Conservation (phyloP, 2,113 vertebrate genomes). For the Phaethornis superciliosus region DNA sequence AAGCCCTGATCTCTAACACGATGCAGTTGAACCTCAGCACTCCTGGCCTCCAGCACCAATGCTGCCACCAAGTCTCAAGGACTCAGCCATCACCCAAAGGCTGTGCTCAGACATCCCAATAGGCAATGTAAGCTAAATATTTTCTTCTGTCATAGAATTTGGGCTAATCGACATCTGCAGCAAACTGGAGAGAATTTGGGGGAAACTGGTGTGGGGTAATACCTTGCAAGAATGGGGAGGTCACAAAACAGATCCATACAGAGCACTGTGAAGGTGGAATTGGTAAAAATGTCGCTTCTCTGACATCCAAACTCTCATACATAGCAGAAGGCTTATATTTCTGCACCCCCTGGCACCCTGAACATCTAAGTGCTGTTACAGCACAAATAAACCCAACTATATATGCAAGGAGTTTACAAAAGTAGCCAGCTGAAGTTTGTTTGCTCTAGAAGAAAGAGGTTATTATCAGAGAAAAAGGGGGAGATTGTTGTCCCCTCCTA, state of each 20-base stretch:
- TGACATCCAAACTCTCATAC: not conserved
- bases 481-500: rapidly evolving
- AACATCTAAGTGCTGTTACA: not conserved
- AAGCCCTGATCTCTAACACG: not conserved
- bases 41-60: not conserved
- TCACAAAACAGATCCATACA: not conserved
- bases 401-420: not conserved
- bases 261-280: not conserved
- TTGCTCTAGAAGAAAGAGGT: not conserved
- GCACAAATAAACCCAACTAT: not conserved
- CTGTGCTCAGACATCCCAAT: not conserved
- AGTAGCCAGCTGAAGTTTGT: not conserved
- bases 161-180: not conserved
- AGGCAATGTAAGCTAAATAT: not conserved
- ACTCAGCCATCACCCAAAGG: not conserved
- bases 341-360: not conserved
- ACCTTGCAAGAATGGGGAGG: not conserved
- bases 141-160: not conserved
- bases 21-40: not conserved
- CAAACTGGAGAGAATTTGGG: not conserved
- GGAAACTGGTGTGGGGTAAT: not conserved
- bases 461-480: not conserved
- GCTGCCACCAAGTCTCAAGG: rapidly evolving
- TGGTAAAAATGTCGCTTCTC: not conserved
- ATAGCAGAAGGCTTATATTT: not conserved